These are phyloP conservation scores for Brassicogethes aeneus DNA, from an alignment of 2,888 invertebrate genomes.

Conservation along the genomic window DNA sequence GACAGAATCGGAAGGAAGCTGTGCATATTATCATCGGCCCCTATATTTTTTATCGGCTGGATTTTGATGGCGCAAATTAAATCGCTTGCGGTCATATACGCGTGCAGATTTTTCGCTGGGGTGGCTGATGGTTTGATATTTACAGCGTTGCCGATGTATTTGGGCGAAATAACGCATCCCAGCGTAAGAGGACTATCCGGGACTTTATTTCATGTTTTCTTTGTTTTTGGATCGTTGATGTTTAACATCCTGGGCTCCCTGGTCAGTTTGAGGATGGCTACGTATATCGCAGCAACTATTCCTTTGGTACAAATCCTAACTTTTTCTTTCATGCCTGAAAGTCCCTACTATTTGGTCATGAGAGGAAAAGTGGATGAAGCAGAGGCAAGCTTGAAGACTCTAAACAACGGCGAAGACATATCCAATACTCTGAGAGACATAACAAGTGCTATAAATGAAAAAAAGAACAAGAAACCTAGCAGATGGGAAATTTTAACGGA, in stretches of 20 bases:
- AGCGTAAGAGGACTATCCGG: background rate
- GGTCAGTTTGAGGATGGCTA: background rate
- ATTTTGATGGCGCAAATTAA: background rate
- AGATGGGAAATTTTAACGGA: background rate
- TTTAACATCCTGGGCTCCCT: background rate
- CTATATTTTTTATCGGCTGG: background rate
- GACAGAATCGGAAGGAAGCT: constrained; percentile 19
- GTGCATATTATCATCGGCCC: background rate
- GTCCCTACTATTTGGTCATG: background rate
- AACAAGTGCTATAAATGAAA: background rate
- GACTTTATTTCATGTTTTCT: background rate
- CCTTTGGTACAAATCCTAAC: background rate
- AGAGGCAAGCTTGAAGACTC: background rate
- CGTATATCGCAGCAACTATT: background rate
- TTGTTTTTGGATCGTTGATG: background rate
- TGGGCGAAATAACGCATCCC: constrained; percentile 44
- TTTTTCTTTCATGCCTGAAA: background rate
- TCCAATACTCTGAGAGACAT: background rate
- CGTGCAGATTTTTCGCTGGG: background rate
- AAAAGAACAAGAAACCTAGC: background rate
- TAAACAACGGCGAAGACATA: background rate
- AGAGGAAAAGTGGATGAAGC: background rate
- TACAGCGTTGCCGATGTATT: constrained; percentile 42
- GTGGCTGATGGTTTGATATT: constrained; percentile 38
- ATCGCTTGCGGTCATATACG: background rate